phyloP scores from a whole-genome alignment of 1,140 invertebrate genomes.

The Armadillidium nasatum region DNA sequence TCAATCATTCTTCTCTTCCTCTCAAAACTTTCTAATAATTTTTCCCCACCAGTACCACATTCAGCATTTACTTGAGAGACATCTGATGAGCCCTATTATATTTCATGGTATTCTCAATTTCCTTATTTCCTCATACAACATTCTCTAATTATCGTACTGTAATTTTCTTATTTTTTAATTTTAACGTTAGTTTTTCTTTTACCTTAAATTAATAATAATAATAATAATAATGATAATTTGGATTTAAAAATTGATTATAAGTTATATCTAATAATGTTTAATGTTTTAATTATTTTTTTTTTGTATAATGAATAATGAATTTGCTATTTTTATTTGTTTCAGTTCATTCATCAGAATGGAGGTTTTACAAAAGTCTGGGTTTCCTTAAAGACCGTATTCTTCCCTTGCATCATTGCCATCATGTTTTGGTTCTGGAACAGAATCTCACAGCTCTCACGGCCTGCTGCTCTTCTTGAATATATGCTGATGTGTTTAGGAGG shows the following conservation, averaged over 20 bases:
- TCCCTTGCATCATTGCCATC: slow-evolving; percentile 77
- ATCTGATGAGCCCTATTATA: too few species aligned
- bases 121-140: too few species aligned
- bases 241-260: slow-evolving; percentile 33
- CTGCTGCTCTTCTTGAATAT: slow-evolving; percentile 84
- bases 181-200: slow-evolving; percentile 31
- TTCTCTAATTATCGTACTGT: background rate
- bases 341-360: slow-evolving; percentile 89
- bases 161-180: slow-evolving; percentile 19
- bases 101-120: too few species aligned
- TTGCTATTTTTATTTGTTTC: slow-evolving; percentile 51
- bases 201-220: too few species aligned
- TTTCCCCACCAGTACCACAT: too few species aligned
- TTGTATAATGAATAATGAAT: slow-evolving; percentile 27
- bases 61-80: too few species aligned
- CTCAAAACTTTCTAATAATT: too few species aligned
- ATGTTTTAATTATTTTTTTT: background rate
- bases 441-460: slow-evolving; percentile 74
- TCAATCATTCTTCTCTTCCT: too few species aligned
- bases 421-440: slow-evolving; percentile 93
- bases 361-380: slow-evolving; percentile 99
- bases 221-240: slow-evolving; percentile 23
- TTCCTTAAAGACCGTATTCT: slow-evolving; percentile 88
- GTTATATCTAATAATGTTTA: slow-evolving; percentile 40
- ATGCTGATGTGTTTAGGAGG: slow-evolving; percentile 81